phyloP scores from a whole-genome alignment of 92 coral and sea anemone species.

The Parazoanthus swiftii region DNA sequence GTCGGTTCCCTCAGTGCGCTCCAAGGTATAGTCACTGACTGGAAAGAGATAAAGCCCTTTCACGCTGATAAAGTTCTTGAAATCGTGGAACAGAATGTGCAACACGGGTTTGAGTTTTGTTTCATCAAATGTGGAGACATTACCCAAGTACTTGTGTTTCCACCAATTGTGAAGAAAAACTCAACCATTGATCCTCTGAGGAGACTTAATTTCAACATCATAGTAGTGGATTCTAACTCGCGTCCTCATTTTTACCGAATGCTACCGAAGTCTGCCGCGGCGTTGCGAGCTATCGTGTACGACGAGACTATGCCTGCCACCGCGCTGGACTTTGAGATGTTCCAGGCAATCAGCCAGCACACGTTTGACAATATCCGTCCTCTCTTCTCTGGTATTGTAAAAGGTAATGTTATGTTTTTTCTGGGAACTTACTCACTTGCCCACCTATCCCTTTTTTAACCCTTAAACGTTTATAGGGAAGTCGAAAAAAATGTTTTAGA shows the following conservation, averaged over 20 bases:
- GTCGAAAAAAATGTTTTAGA: no score
- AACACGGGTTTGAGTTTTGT: slow-evolving; percentile 27
- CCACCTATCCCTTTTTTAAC: neutral
- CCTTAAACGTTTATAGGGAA: neutral
- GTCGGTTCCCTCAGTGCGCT: neutral
- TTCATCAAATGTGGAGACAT: slow-evolving; percentile 45
- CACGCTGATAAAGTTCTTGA: neutral
- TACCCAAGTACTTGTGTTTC: slow-evolving; percentile 40
- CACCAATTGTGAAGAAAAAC: slow-evolving; percentile 13
- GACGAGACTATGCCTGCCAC: slow-evolving; percentile 49
- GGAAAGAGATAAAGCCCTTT: neutral
- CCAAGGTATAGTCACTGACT: slow-evolving; percentile 9
- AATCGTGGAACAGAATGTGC: slow-evolving; percentile 1
- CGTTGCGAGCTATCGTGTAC: slow-evolving; percentile 53
- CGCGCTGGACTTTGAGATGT: slow-evolving; percentile 53
- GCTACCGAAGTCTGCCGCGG: slow-evolving; percentile 49
- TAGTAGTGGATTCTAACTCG: slow-evolving; percentile 54
- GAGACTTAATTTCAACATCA: slow-evolving; percentile 53
- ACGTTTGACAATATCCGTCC: slow-evolving; percentile 63
- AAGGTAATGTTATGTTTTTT: slow-evolving; percentile 31
- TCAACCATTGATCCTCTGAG: neutral
- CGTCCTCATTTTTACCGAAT: slow-evolving; percentile 61
- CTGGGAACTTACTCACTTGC: neutral
- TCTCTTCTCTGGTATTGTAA: slow-evolving; percentile 51
- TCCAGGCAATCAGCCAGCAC: slow-evolving; percentile 59